Percentiles rank a stretch among this genome's conserved stretches.
Conservation (phyloP, 2,888 invertebrate genomes). For the Merodon equestris region DNA sequence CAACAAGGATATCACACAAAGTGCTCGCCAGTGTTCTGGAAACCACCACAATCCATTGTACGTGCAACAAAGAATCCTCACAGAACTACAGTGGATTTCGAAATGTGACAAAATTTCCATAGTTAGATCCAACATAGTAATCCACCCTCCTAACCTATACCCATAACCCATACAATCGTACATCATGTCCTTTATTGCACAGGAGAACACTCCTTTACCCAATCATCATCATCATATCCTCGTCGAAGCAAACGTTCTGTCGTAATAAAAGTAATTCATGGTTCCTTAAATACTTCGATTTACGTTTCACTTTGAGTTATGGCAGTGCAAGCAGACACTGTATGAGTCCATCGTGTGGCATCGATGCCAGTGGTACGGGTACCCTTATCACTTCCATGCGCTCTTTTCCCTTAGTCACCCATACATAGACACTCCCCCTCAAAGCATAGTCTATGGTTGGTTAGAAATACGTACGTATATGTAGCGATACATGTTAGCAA, state of each 20-base stretch:
- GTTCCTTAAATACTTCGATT: constrained; percentile 59
- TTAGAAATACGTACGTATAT: too few relatives aligned
- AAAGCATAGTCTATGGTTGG: neutral
- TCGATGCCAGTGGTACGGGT: constrained; percentile 5
- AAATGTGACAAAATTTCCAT: too few relatives aligned
- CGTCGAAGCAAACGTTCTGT: constrained; percentile 20
- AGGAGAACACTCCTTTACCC: too few relatives aligned
- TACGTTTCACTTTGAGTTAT: constrained; percentile 56
- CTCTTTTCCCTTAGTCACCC: neutral
- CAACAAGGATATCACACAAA: constrained; percentile 23
- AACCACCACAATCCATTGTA: constrained; percentile 17
- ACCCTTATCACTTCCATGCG: neutral
- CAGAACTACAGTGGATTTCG: too few relatives aligned
- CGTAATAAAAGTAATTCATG: constrained; percentile 59
- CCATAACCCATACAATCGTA: too few relatives aligned
- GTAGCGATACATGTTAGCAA: too few relatives aligned
- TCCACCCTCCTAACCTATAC: neutral
- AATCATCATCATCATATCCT: constrained; percentile 15
- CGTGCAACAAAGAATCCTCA: constrained; percentile 11
- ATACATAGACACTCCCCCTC: neutral
- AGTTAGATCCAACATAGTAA: too few relatives aligned
- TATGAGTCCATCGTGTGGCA: too few relatives aligned
- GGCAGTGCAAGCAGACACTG: too few relatives aligned
- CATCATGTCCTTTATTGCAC: too few relatives aligned
- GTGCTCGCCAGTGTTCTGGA: constrained; percentile 33